Conservation (phyloP, 2,113 vertebrate genomes). For the Herpailurus yagouaroundi region DNA sequence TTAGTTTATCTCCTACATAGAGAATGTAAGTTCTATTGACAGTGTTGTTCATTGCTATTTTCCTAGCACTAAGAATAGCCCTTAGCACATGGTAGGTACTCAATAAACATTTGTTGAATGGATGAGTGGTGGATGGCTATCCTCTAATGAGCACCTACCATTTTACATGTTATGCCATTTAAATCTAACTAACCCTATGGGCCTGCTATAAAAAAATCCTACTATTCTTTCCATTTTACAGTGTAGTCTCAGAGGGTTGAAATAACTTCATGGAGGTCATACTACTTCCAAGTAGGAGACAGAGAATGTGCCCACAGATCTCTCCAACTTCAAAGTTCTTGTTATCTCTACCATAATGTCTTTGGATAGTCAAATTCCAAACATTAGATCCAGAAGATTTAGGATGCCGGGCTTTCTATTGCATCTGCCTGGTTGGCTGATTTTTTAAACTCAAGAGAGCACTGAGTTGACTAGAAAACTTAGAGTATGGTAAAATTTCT, state of each 20-base stretch:
- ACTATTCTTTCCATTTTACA: neutral
- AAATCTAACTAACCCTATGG: neutral
- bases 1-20: neutral
- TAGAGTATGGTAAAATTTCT: neutral
- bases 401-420: neutral
- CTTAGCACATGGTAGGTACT: neutral
- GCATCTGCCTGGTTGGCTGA: neutral
- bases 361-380: neutral
- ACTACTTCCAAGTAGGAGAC: neutral
- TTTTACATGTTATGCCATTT: neutral
- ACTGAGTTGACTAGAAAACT: neutral
- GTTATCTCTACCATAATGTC: neutral
- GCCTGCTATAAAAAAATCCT: neutral
- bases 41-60: neutral
- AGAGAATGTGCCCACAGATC: slow-evolving; percentile 8
- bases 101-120: neutral
- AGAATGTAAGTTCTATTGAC: neutral
- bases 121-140: neutral
- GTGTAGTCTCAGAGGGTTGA: neutral
- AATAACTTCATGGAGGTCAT: neutral
- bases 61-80: neutral
- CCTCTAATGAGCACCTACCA: neutral
- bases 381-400: neutral
- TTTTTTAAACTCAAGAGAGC: neutral
- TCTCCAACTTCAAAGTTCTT: neutral